Base-by-base conservation (phyloP, 2,888 invertebrate genomes). In the Odontomyia ornata region DNA sequence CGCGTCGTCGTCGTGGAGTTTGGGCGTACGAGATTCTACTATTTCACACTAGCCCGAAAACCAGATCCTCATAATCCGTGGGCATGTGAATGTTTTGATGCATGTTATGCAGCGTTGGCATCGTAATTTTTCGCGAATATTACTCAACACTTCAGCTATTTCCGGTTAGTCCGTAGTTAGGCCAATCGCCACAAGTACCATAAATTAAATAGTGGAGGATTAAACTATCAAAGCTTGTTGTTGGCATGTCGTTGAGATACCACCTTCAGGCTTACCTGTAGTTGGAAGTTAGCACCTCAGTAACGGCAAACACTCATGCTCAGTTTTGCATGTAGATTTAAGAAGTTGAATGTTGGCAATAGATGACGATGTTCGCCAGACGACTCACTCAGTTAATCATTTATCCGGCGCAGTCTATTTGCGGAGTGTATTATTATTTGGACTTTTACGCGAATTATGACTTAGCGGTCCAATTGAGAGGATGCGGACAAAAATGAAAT, bases 241-340 rank as follows among this genome's bases (percentile, higher is more conserved):
- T 52, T 52, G n/a, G 52, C 52, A 52, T n/a, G 52, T 52, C 13
- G 52, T 52, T 52, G 52, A 52, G 52, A n/a, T 52, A n/a, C n/a
- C 52, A 13, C 15, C 52, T 18, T 52, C 18, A 13, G 52, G 15
- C 15, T 52, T 9, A 52, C 52, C 52, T 52, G 52, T 52, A 13
- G 15, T 52, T 52, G 52, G 52, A n/a, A 52, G 52, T 52, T 52
- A 18, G 52, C 52, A 52, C 52, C 52, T 52, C 18, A 52, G 18
- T 15, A 13, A 36, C 36, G 9, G 36, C 36, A 36, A 36, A 36
- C 36, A 36, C 36, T 5, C 36, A 36, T 36, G 36, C 36, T 36
- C 36, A 36, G 36, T 36, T 36, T 36, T 9, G 36, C 36, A 36
- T 36, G 36, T 52, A 15, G 52, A 52, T 52, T 52, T 18, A 52